Evolutionary conservation across 2,113 vertebrate genomes (phyloP), one percentile per base, ranked within the genome.

Genomic region (Meriones unguiculatus): DNA sequence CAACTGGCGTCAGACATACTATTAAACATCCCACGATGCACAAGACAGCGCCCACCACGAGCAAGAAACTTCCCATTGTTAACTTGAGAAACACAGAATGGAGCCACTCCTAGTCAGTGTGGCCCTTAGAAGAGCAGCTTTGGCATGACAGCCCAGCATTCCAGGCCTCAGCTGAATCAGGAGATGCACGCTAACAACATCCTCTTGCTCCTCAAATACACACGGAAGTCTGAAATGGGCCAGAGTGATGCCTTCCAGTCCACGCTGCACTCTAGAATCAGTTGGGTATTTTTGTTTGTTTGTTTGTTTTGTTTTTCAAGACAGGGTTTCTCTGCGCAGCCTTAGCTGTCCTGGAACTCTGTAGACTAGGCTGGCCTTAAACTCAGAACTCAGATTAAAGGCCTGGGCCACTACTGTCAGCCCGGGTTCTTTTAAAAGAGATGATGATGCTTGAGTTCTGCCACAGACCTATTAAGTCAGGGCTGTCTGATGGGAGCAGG

Each of bases 381-480:
- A 46, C 46, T 46, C 46, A 46, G 46, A 46, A 46, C 46, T 46
- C 46, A 46, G 46, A 46, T 46, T 46, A 46, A 46, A 46, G 46
- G 46, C 46, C 46, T 46, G 46, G 46, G 46, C 46, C 46, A 46
- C 46, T 46, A 4, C 46, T 46, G 46, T 5, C 46, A 46, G 46
- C 46, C 84, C 32, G 2, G 72, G 30, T 95, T 30, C 59, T 93
- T 92, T 65, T 7, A 46, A 50, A 77, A 85, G 41, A 32, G 76
- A 89, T 35, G 59, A 4, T 38, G 14, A 46, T 69, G 4, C 35
- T 70, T 81, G 54, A 70, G 13, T 62, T 70, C 41, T 91, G 75
- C 35, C 35, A 91, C 24, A 89, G 28, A 69, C 24, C 52, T 87
- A 62, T 92, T 92, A 91, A 85, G 69, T 80, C 57, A 89, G 50